Evolutionary conservation across 2,797 vertebrate species (phyloP).

Genomic region (Notamacropus eugenii): DNA sequence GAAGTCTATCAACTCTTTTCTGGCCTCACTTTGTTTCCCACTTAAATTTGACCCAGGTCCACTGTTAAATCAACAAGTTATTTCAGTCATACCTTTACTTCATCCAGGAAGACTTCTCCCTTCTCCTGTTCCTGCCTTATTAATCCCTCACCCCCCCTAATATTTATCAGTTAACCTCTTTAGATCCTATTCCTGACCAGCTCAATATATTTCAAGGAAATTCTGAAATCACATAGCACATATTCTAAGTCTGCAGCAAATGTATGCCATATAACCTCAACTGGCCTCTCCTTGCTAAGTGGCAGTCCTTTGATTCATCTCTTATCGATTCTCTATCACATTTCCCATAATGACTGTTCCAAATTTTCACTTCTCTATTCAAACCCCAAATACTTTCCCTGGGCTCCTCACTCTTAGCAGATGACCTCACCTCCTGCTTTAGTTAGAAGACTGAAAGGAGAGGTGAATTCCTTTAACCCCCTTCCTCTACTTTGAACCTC

Average conservation of each 20-base stretch:
- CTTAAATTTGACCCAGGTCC: neutral
- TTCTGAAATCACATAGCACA: neutral
- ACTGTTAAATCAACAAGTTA: neutral
- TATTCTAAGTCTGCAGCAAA: neutral
- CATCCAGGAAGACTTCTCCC: neutral
- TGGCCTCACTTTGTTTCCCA: neutral
- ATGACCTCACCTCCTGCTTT: neutral
- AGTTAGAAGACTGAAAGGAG: neutral
- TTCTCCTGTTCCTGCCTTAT: neutral
- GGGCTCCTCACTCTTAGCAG: neutral
- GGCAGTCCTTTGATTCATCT: neutral
- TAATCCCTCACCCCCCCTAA: neutral
- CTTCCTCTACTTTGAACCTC: neutral
- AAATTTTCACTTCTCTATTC: neutral
- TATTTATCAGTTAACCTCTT: neutral
- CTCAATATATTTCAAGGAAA: neutral
- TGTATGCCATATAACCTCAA: neutral
- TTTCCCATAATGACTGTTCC: neutral
- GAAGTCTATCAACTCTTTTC: neutral
- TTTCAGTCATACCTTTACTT: neutral
- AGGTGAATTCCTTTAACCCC: neutral
- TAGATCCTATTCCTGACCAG: neutral
- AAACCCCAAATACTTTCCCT: neutral
- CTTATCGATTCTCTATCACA: neutral
- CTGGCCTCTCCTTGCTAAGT: neutral